Percentiles rank a stretch among this genome's conserved stretches.
These are phyloP conservation scores for Ligdia adustata DNA, from an alignment of 2,888 invertebrate species.

Conservation along the genomic window DNA sequence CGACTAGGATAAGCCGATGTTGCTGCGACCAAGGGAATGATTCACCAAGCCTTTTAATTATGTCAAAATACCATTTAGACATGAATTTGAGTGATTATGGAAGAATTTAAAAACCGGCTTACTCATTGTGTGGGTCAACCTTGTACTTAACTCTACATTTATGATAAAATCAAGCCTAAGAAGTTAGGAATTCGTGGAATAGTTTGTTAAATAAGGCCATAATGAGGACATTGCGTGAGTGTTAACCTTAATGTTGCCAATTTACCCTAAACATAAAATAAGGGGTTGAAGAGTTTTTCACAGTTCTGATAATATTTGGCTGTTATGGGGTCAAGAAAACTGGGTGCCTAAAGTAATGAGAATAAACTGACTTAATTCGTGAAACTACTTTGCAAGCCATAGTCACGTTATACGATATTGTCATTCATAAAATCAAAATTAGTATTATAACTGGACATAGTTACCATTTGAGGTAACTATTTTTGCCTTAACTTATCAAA, in stretches of 20 bases:
- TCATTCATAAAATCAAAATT: too few species aligned
- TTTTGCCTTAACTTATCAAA: too few species aligned
- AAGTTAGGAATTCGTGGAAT: conserved; percentile 7
- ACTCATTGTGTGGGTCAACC: conserved; percentile 18
- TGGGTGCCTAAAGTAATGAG: too few species aligned
- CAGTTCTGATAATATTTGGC: not conserved
- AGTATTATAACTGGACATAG: too few species aligned
- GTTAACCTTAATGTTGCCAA: conserved; percentile 23
- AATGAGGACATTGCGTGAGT: conserved; percentile 17
- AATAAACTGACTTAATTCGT: too few species aligned
- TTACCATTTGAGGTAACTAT: too few species aligned
- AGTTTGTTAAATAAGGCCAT: conserved; percentile 8
- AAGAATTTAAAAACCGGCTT: conserved; percentile 21
- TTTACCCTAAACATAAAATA: conserved; percentile 9
- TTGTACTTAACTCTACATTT: conserved; percentile 13
- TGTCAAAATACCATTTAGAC: conserved; percentile 33
- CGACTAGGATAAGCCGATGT: conserved; percentile 4
- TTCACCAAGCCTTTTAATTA: conserved; percentile 50
- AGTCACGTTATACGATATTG: too few species aligned
- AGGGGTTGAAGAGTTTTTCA: conserved; percentile 9
- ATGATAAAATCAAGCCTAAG: conserved; percentile 22
- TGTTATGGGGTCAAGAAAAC: too few species aligned
- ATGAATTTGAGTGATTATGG: conserved; percentile 26
- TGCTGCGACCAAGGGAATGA: conserved; percentile 21
- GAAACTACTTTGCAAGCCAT: too few species aligned